Percentiles rank a stretch among this genome's conserved stretches.
Conservation (phyloP, 53 echinoderm and acorn worm species). For the Echinometra lucunter region DNA sequence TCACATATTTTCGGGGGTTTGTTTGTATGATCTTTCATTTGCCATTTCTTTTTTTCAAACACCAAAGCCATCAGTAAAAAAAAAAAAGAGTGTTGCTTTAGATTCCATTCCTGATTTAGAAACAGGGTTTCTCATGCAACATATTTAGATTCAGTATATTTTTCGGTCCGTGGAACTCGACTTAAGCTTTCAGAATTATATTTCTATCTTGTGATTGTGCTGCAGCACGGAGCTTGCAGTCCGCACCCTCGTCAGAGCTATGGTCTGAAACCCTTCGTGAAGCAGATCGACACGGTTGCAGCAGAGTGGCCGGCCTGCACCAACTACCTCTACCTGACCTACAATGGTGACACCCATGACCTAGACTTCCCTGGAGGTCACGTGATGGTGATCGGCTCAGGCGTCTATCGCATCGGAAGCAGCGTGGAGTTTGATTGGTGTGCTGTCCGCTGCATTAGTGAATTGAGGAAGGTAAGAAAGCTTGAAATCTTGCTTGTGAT, state of each 20-base stretch:
- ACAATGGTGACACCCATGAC: slow-evolving; percentile 89
- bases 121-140: too few species aligned
- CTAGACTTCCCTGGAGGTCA: slow-evolving; percentile 95
- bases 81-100: too few species aligned
- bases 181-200: too few species aligned
- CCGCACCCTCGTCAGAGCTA: slow-evolving; percentile 81
- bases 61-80: too few species aligned
- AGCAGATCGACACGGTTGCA: slow-evolving; percentile 99
- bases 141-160: too few species aligned
- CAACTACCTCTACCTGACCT: slow-evolving; percentile 98
- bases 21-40: too few species aligned
- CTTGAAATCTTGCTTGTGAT: too few species aligned
- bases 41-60: too few species aligned
- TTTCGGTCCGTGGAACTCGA: too few species aligned
- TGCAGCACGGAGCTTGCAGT: slow-evolving; percentile 93
- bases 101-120: too few species aligned
- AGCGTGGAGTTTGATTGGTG: slow-evolving; percentile 99
- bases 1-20: too few species aligned
- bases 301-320: slow-evolving; percentile 99
- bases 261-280: slow-evolving; percentile 81
- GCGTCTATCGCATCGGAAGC: slow-evolving; percentile 98
- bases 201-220: background rate
- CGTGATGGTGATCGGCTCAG: slow-evolving; percentile 97
- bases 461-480: slow-evolving; percentile 84
- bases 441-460: slow-evolving; percentile 95